phyloP scores from a whole-genome alignment of 2,113 vertebrate genomes.

The Phrynosoma blainvillii region DNA sequence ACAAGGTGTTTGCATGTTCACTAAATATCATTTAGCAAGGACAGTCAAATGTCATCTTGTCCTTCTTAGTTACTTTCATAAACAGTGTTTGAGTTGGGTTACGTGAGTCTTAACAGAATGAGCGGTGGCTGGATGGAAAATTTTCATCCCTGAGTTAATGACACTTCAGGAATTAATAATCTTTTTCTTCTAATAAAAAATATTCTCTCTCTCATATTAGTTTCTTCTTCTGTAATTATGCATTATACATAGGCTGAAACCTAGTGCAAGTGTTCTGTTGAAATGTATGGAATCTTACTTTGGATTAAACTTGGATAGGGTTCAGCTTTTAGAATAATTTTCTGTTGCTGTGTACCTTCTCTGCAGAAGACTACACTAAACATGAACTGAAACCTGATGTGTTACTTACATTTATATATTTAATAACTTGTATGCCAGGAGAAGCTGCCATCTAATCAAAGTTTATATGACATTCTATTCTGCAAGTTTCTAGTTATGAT shows the following conservation, averaged over 20 bases:
- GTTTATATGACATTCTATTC: not conserved
- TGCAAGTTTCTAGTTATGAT: not conserved
- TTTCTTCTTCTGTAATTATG: not conserved
- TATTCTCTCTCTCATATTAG: not conserved
- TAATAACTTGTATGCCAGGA: not conserved
- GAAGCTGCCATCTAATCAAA: not conserved
- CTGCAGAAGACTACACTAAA: not conserved
- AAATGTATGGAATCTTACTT: not conserved
- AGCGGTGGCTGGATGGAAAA: not conserved
- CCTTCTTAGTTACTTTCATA: conserved; percentile 12
- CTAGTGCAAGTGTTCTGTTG: not conserved
- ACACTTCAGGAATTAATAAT: not conserved
- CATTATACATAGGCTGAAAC: not conserved
- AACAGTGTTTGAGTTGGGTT: not conserved
- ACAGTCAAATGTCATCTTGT: conserved; percentile 25
- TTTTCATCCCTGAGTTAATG: not conserved
- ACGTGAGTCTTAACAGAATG: not conserved
- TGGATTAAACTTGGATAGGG: not conserved
- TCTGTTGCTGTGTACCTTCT: not conserved
- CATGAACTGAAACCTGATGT: too few relatives aligned
- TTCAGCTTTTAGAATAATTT: not conserved
- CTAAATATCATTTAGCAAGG: not conserved
- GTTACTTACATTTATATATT: not conserved
- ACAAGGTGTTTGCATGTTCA: too few relatives aligned
- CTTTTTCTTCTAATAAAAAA: not conserved